phyloP scores from a whole-genome alignment of 2,797 vertebrate genomes.

The Antrozous pallidus region DNA sequence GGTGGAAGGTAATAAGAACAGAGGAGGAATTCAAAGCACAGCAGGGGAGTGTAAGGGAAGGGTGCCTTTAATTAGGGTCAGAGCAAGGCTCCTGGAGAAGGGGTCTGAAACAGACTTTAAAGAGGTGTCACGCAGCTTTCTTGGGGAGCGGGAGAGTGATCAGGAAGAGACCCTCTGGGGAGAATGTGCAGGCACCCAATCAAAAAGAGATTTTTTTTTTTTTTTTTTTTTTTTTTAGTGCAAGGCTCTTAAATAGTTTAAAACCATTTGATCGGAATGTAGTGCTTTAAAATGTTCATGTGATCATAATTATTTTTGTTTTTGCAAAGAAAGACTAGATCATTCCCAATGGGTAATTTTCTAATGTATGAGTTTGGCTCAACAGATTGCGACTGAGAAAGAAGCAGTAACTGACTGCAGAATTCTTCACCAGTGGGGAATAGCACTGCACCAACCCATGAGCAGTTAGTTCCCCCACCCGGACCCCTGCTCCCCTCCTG shows the following conservation, averaged over 20 bases:
- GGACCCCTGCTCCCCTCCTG: background rate
- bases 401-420: background rate
- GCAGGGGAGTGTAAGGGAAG: background rate
- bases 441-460: background rate
- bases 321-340: background rate
- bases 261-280: background rate
- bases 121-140: background rate
- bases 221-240: background rate
- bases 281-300: background rate
- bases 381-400: background rate
- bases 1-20: background rate
- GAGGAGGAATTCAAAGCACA: background rate
- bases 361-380: background rate
- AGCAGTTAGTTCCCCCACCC: background rate
- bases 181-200: background rate
- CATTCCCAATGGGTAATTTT: background rate
- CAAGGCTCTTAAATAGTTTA: background rate
- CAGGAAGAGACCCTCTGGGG: background rate
- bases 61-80: background rate
- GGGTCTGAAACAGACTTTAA: background rate
- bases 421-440: background rate
- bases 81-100: background rate
- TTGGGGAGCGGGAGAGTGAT: rapidly evolving
- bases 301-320: background rate
- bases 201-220: background rate